Conservation (phyloP, 1,140 invertebrate genomes). For the Danaus melanippus region DNA sequence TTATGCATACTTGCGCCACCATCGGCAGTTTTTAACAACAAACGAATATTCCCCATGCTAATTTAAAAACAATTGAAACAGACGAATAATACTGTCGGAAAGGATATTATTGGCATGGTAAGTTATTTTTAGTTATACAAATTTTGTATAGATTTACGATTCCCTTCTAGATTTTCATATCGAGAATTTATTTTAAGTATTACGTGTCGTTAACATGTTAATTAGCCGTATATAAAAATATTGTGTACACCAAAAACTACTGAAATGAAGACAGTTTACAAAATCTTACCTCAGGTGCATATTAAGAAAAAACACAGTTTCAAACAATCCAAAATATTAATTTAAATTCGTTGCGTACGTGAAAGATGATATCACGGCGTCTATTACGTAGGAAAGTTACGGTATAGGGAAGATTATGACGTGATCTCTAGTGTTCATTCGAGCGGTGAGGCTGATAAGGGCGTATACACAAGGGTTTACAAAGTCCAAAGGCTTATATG, state of each 20-base stretch:
- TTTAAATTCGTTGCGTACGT: slow-evolving; percentile 9
- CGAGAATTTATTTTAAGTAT: too few species aligned
- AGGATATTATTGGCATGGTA: background rate
- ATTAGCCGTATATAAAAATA: too few species aligned
- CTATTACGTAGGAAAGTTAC: slow-evolving; percentile 11
- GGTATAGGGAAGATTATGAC: slow-evolving; percentile 17
- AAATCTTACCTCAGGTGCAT: too few species aligned
- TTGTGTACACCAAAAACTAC: too few species aligned
- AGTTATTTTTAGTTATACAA: too few species aligned
- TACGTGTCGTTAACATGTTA: too few species aligned
- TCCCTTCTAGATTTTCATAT: too few species aligned
- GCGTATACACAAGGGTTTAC: slow-evolving; percentile 5
- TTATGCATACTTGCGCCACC: slow-evolving; percentile 28
- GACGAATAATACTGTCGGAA: slow-evolving; percentile 1
- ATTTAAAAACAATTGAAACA: slow-evolving; percentile 10
- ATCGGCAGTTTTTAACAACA: slow-evolving; percentile 17
- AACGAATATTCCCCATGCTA: slow-evolving; percentile 2
- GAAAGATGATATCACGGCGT: slow-evolving; percentile 6
- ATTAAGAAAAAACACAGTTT: too few species aligned
- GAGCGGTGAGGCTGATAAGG: slow-evolving; percentile 15
- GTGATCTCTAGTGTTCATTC: slow-evolving; percentile 24
- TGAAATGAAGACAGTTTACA: too few species aligned
- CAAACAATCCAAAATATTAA: background rate
- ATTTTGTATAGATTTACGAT: too few species aligned
- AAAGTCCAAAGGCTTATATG: slow-evolving; percentile 6